Conservation (phyloP, 2,797 vertebrate genomes). For the Anolis apletophallus region DNA sequence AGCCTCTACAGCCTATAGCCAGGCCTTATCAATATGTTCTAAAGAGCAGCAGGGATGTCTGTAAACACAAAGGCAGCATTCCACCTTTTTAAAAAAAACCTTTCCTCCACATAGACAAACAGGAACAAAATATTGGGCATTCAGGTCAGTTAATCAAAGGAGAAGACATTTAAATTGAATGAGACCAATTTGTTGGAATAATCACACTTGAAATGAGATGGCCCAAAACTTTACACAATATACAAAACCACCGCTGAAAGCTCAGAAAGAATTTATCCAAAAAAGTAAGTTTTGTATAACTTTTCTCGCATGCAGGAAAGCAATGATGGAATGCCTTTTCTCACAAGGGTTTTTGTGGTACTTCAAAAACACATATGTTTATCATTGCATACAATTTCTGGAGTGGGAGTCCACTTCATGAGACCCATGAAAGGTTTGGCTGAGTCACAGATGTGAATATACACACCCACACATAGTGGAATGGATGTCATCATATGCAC, state of each 20-base stretch:
- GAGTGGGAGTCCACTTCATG: too few species aligned
- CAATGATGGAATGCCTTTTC: too few species aligned
- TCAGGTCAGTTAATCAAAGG: slow-evolving; percentile 9
- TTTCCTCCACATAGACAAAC: slow-evolving; percentile 6
- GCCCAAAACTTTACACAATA: not conserved
- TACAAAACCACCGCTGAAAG: not conserved
- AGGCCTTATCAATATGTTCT: not conserved
- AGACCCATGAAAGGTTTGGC: too few species aligned
- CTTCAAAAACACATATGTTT: too few species aligned
- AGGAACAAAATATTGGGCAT: not conserved
- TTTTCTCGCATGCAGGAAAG: not conserved
- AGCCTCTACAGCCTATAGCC: not conserved
- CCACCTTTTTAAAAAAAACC: slow-evolving; percentile 6
- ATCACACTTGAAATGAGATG: not conserved
- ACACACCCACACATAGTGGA: too few species aligned
- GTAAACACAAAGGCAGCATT: slow-evolving; percentile 14
- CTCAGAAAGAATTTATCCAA: not conserved
- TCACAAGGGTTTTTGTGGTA: too few species aligned
- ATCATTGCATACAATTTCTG: too few species aligned
- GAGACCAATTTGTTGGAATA: slow-evolving; percentile 19
- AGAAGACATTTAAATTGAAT: slow-evolving; percentile 31
- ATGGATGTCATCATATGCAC: too few species aligned
- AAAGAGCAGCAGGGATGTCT: slow-evolving; percentile 19
- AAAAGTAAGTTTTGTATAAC: not conserved
- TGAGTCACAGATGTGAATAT: too few species aligned